phyloP scores from a whole-genome alignment of 2,888 invertebrate species.

The Nephrotoma appendiculata region DNA sequence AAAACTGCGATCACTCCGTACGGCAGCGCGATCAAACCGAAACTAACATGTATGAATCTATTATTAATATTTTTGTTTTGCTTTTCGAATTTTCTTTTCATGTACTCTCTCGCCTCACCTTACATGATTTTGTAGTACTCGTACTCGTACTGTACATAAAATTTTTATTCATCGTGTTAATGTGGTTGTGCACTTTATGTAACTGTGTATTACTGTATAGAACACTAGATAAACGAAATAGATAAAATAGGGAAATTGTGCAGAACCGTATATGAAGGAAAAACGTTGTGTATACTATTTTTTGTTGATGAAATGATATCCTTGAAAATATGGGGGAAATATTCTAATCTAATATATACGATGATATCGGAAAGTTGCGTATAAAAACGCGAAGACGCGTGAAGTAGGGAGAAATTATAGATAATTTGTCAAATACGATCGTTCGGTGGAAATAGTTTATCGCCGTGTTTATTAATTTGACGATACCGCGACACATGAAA shows the following conservation, averaged over 20 bases:
- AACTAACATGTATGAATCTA: background rate
- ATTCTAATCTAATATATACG: too few species aligned
- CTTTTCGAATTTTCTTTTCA: background rate
- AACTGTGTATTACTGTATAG: background rate
- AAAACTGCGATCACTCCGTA: background rate
- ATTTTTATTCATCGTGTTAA: background rate
- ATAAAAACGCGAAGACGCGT: background rate
- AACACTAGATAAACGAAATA: background rate
- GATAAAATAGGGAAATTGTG: background rate
- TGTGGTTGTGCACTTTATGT: background rate
- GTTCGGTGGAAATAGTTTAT: background rate
- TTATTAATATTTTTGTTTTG: background rate
- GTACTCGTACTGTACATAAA: background rate
- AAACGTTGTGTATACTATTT: background rate
- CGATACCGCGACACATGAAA: background rate
- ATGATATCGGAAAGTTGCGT: too few species aligned
- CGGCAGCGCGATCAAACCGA: background rate
- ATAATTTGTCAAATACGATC: background rate
- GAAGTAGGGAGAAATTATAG: background rate
- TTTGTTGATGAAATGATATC: background rate
- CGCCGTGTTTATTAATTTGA: background rate
- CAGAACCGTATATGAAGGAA: background rate
- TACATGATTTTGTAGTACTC: background rate
- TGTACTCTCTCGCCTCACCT: background rate
- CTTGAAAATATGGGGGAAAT: background rate